Conservation (phyloP, 64 coral and sea anemone genomes). For the Montipora capricornis region DNA sequence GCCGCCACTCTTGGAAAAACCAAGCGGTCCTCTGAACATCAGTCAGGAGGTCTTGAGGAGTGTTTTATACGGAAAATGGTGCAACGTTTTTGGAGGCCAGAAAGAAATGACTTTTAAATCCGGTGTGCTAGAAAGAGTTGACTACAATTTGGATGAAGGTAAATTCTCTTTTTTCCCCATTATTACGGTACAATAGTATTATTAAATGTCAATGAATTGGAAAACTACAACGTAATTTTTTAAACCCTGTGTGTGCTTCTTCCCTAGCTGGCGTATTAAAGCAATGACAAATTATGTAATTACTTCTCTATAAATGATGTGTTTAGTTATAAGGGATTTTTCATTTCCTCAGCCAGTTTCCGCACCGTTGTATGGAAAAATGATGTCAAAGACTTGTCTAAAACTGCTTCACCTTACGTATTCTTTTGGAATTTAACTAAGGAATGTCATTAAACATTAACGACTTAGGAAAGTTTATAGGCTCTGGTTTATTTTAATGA, state of each 20-base stretch:
- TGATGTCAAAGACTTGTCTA: constrained; percentile 25
- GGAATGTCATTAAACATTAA: constrained; percentile 93
- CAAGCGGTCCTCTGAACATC: constrained; percentile 76
- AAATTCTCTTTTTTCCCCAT: constrained; percentile 40
- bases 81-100: constrained; percentile 96
- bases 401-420: constrained; percentile 38
- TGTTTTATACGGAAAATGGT: constrained; percentile 99
- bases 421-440: constrained; percentile 96
- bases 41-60: constrained; percentile 97
- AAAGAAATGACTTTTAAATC: constrained; percentile 98
- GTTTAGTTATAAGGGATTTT: constrained; percentile 38
- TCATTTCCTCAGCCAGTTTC: constrained; percentile 26
- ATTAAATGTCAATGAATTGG: constrained; percentile 12
- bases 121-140: constrained; percentile 84
- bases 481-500: constrained; percentile 95
- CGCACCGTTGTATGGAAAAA: background rate
- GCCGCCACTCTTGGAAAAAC: constrained; percentile 53
- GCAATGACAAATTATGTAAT: constrained; percentile 57
- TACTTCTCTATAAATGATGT: constrained; percentile 49
- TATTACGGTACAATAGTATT: background rate
- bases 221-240: constrained; percentile 2
- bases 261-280: constrained; percentile 9
- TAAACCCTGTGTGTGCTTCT: constrained; percentile 11
- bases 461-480: constrained; percentile 80
- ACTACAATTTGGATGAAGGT: constrained; percentile 96